A percentile compares a stretch with the other conserved stretches of the same genome.
These are phyloP conservation scores for Rhinophrynus dorsalis DNA, from an alignment of 2,797 vertebrate species.

Conservation along the genomic window DNA sequence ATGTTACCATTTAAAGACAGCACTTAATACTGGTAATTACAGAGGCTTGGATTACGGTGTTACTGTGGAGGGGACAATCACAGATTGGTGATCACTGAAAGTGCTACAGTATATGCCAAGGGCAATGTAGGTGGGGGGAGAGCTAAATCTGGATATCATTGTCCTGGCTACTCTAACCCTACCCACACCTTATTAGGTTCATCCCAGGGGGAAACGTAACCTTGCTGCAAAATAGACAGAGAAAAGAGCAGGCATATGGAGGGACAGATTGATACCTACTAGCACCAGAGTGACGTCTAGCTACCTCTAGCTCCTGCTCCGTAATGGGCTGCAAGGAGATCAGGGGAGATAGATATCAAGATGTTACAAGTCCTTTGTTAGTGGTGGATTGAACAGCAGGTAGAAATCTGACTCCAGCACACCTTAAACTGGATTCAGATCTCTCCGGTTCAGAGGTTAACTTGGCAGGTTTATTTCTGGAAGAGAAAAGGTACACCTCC, in stretches of 20 bases:
- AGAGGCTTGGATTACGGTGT: slow-evolving; percentile 23
- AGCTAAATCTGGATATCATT: background rate
- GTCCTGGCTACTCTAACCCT: slow-evolving; percentile 13
- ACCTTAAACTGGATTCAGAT: background rate
- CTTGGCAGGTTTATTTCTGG: background rate
- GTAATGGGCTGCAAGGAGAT: background rate
- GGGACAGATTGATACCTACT: slow-evolving; percentile 31
- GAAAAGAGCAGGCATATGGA: slow-evolving; percentile 39
- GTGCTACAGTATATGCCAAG: background rate
- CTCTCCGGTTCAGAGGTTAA: background rate
- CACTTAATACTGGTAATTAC: slow-evolving; percentile 42
- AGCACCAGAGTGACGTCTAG: slow-evolving; percentile 4
- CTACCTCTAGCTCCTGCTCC: background rate
- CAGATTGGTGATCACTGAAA: slow-evolving; percentile 21
- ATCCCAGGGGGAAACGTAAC: slow-evolving; percentile 17
- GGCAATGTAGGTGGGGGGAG: slow-evolving; percentile 30
- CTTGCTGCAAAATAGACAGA: background rate
- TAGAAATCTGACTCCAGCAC: background rate
- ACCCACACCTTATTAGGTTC: slow-evolving; percentile 21
- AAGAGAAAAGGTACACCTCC: background rate
- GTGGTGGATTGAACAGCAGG: background rate
- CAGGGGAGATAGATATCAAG: slow-evolving; percentile 3
- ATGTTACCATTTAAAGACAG: slow-evolving; percentile 17
- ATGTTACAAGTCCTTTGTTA: background rate
- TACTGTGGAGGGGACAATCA: background rate